A percentile compares a stretch with the other conserved stretches of the same genome.
Evolutionary conservation across 2,797 vertebrate genomes (phyloP).

Genomic region (Somateria mollissima): DNA sequence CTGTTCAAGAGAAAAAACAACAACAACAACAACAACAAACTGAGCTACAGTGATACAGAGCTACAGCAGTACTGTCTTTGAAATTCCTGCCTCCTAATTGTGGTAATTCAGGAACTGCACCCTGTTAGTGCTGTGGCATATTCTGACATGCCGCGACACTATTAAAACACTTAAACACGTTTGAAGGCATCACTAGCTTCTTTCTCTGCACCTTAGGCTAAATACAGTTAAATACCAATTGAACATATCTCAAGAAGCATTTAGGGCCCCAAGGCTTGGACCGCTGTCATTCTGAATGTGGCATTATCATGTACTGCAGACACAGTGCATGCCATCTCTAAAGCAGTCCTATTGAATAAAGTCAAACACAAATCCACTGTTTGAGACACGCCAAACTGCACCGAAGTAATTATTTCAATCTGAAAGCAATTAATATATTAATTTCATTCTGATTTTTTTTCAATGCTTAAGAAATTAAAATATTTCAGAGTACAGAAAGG

Average conservation of each 20-base stretch:
- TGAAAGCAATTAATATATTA: constrained; percentile 53
- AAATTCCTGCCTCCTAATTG: constrained; percentile 52
- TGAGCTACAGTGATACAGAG: not conserved
- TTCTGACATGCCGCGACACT: constrained; percentile 75
- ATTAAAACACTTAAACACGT: constrained; percentile 80
- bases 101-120: constrained; percentile 24
- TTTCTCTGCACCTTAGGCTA: constrained; percentile 75
- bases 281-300: constrained; percentile 80
- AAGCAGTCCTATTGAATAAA: constrained; percentile 76
- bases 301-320: constrained; percentile 62
- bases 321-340: constrained; percentile 63
- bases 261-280: constrained; percentile 70
- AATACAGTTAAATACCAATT: constrained; percentile 77
- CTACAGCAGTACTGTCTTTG: not conserved
- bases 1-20: not conserved
- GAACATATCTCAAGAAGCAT: constrained; percentile 80
- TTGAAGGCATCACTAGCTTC: constrained; percentile 78
- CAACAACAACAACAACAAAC: not conserved
- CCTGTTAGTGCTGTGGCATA: constrained; percentile 19
- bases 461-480: not conserved
- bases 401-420: constrained; percentile 57
- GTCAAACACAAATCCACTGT: constrained; percentile 74
- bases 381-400: constrained; percentile 62
- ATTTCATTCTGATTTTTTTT: constrained; percentile 38
- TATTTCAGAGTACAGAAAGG: not conserved